Evolutionary conservation across 2,797 vertebrate species (phyloP).

Genomic region (Liasis olivaceus): DNA sequence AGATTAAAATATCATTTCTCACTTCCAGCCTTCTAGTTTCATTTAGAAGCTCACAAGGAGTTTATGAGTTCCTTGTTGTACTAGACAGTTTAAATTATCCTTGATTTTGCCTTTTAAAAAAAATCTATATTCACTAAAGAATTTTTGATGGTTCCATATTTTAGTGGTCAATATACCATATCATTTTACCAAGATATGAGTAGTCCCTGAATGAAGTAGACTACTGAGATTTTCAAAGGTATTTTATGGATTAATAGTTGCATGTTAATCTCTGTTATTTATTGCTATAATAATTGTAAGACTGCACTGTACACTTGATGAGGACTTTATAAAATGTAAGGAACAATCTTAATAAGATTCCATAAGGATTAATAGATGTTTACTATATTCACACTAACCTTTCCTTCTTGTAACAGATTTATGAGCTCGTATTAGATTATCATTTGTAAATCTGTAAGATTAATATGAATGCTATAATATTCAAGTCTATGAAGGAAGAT

Average conservation of each 20-base stretch:
- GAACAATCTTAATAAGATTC: conserved; percentile 13
- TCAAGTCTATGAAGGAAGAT: background rate
- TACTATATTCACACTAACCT: background rate
- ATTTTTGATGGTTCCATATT: background rate
- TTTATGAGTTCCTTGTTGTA: background rate
- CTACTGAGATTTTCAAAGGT: background rate
- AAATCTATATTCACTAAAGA: background rate
- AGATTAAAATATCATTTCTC: no score
- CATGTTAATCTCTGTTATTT: conserved; percentile 20
- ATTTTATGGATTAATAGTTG: background rate
- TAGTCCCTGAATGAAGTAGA: background rate
- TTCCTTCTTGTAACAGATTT: conserved; percentile 10
- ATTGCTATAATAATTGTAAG: conserved; percentile 14
- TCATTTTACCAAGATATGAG: background rate
- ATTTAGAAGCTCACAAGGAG: no score
- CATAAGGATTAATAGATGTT: conserved; percentile 21
- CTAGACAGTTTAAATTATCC: background rate
- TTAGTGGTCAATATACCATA: background rate
- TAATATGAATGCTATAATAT: background rate
- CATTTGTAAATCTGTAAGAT: conserved; percentile 21
- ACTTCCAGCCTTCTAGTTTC: no score
- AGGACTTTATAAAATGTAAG: background rate
- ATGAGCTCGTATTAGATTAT: conserved; percentile 8
- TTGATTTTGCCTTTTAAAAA: background rate
- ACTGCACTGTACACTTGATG: background rate